Percentiles rank a stretch among this genome's conserved stretches.
phyloP scores from a whole-genome alignment of 1,140 invertebrate species.

The Leguminivora glycinivorella region DNA sequence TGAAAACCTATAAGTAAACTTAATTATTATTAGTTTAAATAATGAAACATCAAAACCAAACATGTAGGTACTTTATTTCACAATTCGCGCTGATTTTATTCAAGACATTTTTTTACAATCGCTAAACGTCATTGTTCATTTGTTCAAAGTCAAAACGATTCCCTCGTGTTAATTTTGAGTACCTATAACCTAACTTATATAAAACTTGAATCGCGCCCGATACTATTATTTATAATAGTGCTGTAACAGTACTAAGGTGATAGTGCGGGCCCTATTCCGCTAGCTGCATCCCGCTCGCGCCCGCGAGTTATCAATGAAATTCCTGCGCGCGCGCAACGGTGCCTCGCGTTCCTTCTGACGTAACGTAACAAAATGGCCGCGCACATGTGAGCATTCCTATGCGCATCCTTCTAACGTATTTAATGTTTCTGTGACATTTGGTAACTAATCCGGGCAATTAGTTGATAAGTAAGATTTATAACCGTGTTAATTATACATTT shows the following conservation, averaged over 20 bases:
- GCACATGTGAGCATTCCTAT: constrained; percentile 41
- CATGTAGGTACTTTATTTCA: no score
- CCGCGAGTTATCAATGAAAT: constrained; percentile 75
- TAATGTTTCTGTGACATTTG: background rate
- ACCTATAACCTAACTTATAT: background rate
- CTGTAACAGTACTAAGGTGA: background rate
- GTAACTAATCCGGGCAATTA: background rate
- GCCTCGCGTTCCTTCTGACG: constrained; percentile 64
- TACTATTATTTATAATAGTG: constrained; percentile 2
- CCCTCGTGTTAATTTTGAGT: no score
- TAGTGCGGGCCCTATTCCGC: constrained; percentile 44
- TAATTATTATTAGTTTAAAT: no score
- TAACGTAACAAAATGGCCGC: constrained; percentile 69
- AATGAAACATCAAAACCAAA: background rate
- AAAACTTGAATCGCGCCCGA: background rate
- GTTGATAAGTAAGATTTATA: background rate
- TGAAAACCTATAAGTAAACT: no score
- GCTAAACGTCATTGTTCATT: no score
- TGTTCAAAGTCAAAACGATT: no score
- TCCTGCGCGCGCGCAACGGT: constrained; percentile 63
- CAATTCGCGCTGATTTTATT: no score
- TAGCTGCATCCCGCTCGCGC: constrained; percentile 74
- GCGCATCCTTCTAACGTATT: constrained; percentile 36
- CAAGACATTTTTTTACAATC: no score
- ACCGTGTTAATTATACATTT: no score